Evolutionary conservation across 1,140 invertebrate species (phyloP).

Genomic region (Zaprionus nigranus): DNA sequence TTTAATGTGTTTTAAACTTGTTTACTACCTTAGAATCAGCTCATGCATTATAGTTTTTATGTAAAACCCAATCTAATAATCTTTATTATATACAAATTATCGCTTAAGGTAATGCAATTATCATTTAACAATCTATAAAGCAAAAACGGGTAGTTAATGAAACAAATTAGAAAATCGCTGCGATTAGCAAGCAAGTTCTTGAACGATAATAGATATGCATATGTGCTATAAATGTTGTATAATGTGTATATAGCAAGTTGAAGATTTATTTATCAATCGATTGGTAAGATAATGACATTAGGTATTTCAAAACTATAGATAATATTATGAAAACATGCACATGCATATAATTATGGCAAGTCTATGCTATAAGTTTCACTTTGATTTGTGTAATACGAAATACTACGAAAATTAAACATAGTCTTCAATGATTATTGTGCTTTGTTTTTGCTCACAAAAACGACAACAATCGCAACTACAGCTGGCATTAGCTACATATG

Average conservation of each 20-base stretch:
- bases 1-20: background rate
- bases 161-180: constrained; percentile 7
- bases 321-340: background rate
- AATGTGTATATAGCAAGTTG: background rate
- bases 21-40: background rate
- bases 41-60: background rate
- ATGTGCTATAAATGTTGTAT: constrained; percentile 2
- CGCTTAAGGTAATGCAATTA: constrained; percentile 5
- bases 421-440: constrained; percentile 46
- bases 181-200: constrained; percentile 20
- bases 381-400: constrained; percentile 21
- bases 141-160: constrained; percentile 26
- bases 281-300: background rate
- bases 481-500: constrained; percentile 53
- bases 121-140: constrained; percentile 9
- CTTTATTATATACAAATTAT: constrained; percentile 13
- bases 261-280: background rate
- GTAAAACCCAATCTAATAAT: background rate
- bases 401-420: constrained; percentile 30
- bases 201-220: background rate
- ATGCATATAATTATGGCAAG: background rate
- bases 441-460: constrained; percentile 39
- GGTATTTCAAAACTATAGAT: background rate
- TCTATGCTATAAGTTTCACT: background rate
- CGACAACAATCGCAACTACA: constrained; percentile 26